phyloP scores from a whole-genome alignment of 1,140 invertebrate species.

The Cylas formicarius region DNA sequence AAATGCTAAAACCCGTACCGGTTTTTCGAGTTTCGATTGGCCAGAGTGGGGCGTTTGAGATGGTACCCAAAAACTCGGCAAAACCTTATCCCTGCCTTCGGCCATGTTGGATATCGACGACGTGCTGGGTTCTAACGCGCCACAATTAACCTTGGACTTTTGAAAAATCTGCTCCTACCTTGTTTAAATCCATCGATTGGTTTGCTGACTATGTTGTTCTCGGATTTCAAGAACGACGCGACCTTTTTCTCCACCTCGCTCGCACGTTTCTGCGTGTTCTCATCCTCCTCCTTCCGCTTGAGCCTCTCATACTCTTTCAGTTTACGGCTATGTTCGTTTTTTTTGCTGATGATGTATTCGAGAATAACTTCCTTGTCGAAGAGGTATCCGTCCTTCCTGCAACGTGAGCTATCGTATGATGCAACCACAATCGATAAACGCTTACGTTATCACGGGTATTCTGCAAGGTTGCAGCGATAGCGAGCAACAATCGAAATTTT shows the following conservation, averaged over 20 bases:
- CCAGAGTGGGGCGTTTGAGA: conserved; percentile 84
- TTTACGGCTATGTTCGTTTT: conserved; percentile 83
- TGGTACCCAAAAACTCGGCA: conserved; percentile 98
- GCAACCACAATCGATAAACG: conserved; percentile 14
- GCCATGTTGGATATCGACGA: conserved; percentile 72
- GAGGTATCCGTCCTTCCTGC: conserved; percentile 84
- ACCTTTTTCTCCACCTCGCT: conserved; percentile 65
- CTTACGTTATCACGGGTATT: conserved; percentile 79
- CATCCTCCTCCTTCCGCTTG: conserved; percentile 62
- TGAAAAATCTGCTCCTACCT: conserved; percentile 36
- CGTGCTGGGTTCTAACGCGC: conserved; percentile 24
- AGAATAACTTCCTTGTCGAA: conserved; percentile 97
- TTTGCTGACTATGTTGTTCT: conserved; percentile 61
- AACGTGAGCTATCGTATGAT: conserved; percentile 21
- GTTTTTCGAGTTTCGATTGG: conserved; percentile 67
- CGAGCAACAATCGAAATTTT: conserved; percentile 97
- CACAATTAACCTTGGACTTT: conserved; percentile 1
- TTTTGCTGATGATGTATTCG: conserved; percentile 93
- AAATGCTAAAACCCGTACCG: conserved; percentile 51
- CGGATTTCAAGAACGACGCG: conserved; percentile 68
- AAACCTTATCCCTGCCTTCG: conserved; percentile 50
- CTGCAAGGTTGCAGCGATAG: conserved; percentile 92
- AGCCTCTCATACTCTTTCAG: conserved; percentile 92
- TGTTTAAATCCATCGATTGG: conserved; percentile 43
- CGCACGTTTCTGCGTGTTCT: conserved; percentile 55